Base-by-base conservation (phyloP, 2,888 invertebrate genomes). In the Cryptus viduatorius region DNA sequence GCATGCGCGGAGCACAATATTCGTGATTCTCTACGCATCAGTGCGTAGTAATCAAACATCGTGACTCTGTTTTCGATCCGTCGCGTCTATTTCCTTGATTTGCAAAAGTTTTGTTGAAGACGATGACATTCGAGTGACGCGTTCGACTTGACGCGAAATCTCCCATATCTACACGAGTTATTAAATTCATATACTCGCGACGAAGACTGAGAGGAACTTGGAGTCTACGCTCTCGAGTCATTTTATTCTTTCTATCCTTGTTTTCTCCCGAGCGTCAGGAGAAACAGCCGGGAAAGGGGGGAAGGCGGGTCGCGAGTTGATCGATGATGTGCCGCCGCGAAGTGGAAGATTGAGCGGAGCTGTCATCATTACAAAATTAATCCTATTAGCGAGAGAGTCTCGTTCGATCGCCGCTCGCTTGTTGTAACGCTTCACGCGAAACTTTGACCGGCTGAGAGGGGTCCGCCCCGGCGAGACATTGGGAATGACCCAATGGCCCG, bases 361-460 rank as follows among this genome's bases (percentile, higher is more conserved):
- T 77, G 85, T 82, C 85, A 68, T 79, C 79, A 83, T 83, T 83
- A 85, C 83, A 83, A 83, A 83, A 85, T 85, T 85, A 85, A 85
- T 80, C 80, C 85, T 79, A 79, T 85, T 85, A 85, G 76, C 75
- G 69, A 31, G 37, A 37, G 37, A 37, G 42, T 31, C 19, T 42
- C 14, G 65, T 37, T 5, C 24, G 75, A 46, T 61, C 31, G 61
- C 73, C 5, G 5, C 16, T 64, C 8, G 64, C 37, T 10, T 48
- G 37, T n/a, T 1, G 24, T 59, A 72, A 61, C 46, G 46, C 50
- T 53, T 44, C 84, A 77, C 56, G 77, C 78, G 77, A 84, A 82
- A 77, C 67, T 82, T 69, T 48, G 65, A 53, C 37, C 76, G 50
- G 16, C 19, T 14, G 8, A 10, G 1, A 24, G 3, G 65, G 19